Evolutionary conservation across 2,797 vertebrate species (phyloP), one percentile per base, ranked within the genome.

Genomic region (Pseudochaenichthys georgianus): DNA sequence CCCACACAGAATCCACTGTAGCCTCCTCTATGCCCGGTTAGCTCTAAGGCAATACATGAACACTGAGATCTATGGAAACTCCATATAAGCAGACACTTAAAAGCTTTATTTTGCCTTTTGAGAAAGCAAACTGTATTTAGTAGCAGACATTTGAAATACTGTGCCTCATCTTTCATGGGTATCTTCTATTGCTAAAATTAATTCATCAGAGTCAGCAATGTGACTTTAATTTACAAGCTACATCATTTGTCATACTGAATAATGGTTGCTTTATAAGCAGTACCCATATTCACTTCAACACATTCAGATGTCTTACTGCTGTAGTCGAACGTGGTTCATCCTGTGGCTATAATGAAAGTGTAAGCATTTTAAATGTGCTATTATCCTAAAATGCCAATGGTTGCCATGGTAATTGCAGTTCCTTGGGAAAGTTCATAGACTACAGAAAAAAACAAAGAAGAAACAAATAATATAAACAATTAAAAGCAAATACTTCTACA

Each of bases 181-280:
- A 9, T 42, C 53, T 51, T 74, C 11, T 52, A 13, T 43, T 48
- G 43, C 16, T 42, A 34, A 50, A 34, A 17, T 12, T 17, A n/a
- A 75, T 61, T 48, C 10, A 58, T 28, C n/a, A 47, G 12, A 16
- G 16, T 19, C 7, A 42, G 38, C 23, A 1, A 41, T 43, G 46
- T 66, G 45, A 34, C 28, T 66, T 13, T 38, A 10, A 28, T 38
- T 64, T 34, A 50, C 12, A 41, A 5, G 19, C 34, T 38, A 38
- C 38, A 71, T n/a, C 13, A 46, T 50, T 64, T 42, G 13, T 57
- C 8, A 46, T 16, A 19, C 31, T 48, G 41, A 28, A 31, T 8
- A 71, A 5, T 17, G 58, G 19, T 52, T 17, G 21, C 45, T 46
- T 55, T 55, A 50, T 38, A 41, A 51, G 64, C 34, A 54, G 46